Evolutionary conservation across 2,797 vertebrate genomes (phyloP), one percentile per base, ranked within the genome.

Genomic region (Setipinna tenuifilis): DNA sequence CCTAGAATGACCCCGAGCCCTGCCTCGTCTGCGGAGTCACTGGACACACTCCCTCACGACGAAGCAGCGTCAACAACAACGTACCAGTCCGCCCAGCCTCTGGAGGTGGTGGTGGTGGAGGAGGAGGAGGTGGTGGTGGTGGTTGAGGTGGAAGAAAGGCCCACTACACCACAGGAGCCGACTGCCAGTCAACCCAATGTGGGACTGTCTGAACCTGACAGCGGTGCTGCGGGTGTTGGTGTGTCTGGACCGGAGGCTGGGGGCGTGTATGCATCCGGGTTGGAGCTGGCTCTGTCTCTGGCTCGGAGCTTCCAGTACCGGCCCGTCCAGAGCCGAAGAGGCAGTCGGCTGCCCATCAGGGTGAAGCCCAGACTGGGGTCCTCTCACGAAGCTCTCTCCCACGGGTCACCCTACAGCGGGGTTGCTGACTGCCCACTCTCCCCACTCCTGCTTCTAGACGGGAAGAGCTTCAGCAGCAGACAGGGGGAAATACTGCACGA

Each of bases 331-430:
- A 95, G 95, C 25, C 96, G 88, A 0, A 90, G 84, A 61, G 98
- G 97, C 80, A 99, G 98, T 95, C 96, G 87, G 87, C 94, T 98
- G 2, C 98, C 97, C 0, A 92, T 99, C 65, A 96, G 96, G 14
- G 87, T 97, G 81, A 97, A 95, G 90, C 90, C 94, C 80, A 83
- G 86, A 83, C 0, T 89, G 71, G 65, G 28, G 85, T 88, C 54
- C 86, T 83, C 35, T 65, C 84, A 25, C 10, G 62, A 65, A 65
- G 31, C 0, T 83, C 82, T 87, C 65, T 0, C 84, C 71, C 90
- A 90, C 28, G 28, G 87, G 85, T 91, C 65, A 25, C 88, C 87
- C 81, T 91, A 85, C 6, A 91, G 85, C 17, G 89, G 91, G 85
- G 81, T 81, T 0, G 12, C n/a, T 0, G 89, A 94, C 87, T 92